Percentiles rank a stretch among this genome's conserved stretches.
Evolutionary conservation across 1,140 invertebrate genomes (phyloP).

Genomic region (Zaprionus lachaisei): DNA sequence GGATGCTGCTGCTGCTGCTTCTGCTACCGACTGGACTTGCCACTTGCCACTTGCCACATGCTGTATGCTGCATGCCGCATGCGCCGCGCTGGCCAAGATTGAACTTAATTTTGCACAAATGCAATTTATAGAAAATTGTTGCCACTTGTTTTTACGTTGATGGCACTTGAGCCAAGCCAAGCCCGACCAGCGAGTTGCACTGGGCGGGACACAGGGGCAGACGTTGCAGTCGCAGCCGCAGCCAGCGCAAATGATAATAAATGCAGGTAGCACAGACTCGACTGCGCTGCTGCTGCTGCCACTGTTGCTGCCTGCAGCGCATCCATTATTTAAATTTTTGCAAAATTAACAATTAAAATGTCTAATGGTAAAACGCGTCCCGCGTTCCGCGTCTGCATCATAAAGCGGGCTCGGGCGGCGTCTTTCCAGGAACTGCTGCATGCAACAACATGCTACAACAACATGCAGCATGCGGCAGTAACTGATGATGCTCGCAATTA

Average conservation of each 20-base stretch:
- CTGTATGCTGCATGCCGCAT: slow-evolving; percentile 18
- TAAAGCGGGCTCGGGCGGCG: slow-evolving; percentile 4
- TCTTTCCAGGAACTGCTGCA: slow-evolving; percentile 63
- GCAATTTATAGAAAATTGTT: slow-evolving; percentile 83
- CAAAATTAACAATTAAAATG: slow-evolving; percentile 82
- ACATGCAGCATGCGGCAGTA: not conserved
- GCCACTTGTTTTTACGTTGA: slow-evolving; percentile 82
- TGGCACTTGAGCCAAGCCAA: slow-evolving; percentile 55
- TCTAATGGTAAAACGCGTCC: slow-evolving; percentile 68
- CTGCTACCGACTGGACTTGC: slow-evolving; percentile 36
- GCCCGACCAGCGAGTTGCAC: slow-evolving; percentile 1
- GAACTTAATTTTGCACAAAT: slow-evolving; percentile 82
- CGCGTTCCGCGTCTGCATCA: slow-evolving; percentile 4
- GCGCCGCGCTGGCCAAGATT: slow-evolving; percentile 65
- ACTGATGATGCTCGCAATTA: slow-evolving; percentile 52
- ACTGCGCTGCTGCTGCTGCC: slow-evolving; percentile 9
- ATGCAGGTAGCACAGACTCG: slow-evolving; percentile 68
- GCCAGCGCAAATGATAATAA: slow-evolving; percentile 58
- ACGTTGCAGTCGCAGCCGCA: slow-evolving; percentile 8
- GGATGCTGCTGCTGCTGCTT: slow-evolving; percentile 51
- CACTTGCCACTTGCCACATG: slow-evolving; percentile 43
- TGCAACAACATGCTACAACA: not conserved
- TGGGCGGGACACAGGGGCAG: slow-evolving; percentile 5
- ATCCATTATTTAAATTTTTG: slow-evolving; percentile 78
- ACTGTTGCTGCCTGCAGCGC: slow-evolving; percentile 64